Conservation (phyloP, 2,888 invertebrate species). For the Cantharis nigra region DNA sequence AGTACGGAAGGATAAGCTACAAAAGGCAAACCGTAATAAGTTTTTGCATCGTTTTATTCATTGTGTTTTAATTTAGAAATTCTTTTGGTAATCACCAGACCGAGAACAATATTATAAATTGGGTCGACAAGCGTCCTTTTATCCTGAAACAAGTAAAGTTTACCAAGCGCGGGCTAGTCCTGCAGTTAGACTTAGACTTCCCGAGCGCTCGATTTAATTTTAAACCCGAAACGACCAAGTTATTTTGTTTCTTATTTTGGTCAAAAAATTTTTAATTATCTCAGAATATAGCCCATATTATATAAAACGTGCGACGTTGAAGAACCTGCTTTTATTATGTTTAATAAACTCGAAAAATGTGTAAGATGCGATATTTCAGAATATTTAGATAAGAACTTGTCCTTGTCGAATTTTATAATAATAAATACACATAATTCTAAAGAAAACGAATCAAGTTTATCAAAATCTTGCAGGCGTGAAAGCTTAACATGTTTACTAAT, state of each 20-base stretch:
- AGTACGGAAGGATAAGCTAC: constrained; percentile 36
- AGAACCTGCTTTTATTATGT: no score
- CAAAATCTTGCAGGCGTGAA: not conserved
- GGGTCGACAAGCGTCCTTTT: constrained; percentile 44
- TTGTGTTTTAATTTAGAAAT: constrained; percentile 45
- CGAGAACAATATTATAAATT: constrained; percentile 47
- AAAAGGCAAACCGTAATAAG: constrained; percentile 41
- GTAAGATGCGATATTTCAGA: no score
- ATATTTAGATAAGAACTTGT: not conserved
- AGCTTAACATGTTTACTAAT: not conserved
- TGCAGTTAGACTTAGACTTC: not conserved
- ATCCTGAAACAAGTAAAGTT: not conserved
- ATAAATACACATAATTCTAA: not conserved
- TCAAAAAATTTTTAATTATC: no score
- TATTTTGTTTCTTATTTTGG: no score
- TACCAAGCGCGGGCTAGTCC: not conserved
- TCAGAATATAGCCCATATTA: no score
- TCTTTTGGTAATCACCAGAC: constrained; percentile 42
- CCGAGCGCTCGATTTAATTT: no score
- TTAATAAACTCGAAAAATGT: not conserved
- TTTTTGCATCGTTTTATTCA: constrained; percentile 44
- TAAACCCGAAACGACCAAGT: no score
- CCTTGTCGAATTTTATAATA: not conserved
- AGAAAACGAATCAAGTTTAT: not conserved
- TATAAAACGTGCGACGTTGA: no score